These are phyloP conservation scores for Penaeus japonicus DNA, from an alignment of 1,140 invertebrate species.

Conservation along the genomic window DNA sequence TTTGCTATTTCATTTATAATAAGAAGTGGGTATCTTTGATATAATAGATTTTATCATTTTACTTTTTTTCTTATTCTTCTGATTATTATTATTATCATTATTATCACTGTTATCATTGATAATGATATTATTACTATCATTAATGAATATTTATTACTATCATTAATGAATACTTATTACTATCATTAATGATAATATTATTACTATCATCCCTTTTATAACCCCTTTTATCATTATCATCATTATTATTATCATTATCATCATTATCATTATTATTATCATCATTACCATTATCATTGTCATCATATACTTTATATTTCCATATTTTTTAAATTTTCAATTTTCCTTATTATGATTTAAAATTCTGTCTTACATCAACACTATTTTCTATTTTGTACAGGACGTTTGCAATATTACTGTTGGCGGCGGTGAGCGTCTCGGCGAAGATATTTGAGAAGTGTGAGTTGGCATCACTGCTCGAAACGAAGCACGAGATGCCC, in stretches of 20 bases:
- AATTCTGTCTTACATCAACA: neutral
- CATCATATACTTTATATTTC: too few relatives aligned
- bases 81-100: too few relatives aligned
- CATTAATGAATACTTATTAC: neutral
- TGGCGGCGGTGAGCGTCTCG: neutral
- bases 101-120: neutral
- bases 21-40: too few relatives aligned
- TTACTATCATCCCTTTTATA: neutral
- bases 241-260: neutral
- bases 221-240: neutral
- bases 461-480: conserved; percentile 38
- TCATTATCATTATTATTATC: neutral
- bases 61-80: too few relatives aligned
- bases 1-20: too few relatives aligned
- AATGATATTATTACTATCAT: neutral
- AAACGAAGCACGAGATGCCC: conserved; percentile 17
- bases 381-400: neutral
- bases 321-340: too few relatives aligned
- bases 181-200: neutral
- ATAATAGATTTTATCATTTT: too few relatives aligned
- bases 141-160: neutral
- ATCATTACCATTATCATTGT: neutral
- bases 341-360: neutral
- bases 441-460: conserved; percentile 53
- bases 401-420: neutral